These are phyloP conservation scores for Meda fulgida DNA, from an alignment of 2,797 vertebrate genomes.

Conservation along the genomic window DNA sequence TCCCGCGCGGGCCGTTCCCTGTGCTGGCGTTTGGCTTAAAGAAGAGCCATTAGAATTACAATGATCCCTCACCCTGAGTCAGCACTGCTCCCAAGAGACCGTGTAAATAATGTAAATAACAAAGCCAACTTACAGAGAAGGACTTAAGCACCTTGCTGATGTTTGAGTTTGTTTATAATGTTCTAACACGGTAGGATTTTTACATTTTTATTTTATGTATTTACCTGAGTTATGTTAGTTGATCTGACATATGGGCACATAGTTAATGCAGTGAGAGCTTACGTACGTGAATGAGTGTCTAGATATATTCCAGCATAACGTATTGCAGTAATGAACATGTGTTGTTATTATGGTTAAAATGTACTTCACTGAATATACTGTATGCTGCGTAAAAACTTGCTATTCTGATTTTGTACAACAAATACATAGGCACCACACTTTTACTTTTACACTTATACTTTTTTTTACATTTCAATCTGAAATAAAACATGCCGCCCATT, in stretches of 20 bases:
- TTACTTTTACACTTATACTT: too few species aligned
- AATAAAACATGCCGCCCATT: too few species aligned
- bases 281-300: not conserved
- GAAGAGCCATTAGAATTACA: slow-evolving; percentile 62
- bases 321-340: not conserved
- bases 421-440: too few species aligned
- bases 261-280: not conserved
- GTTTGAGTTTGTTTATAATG: slow-evolving; percentile 33
- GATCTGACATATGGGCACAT: not conserved
- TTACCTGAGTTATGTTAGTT: not conserved
- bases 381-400: too few species aligned
- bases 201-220: slow-evolving; percentile 1
- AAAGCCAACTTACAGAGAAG: slow-evolving; percentile 58
- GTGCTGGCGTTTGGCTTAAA: slow-evolving; percentile 34
- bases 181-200: not conserved
- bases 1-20: slow-evolving; percentile 70
- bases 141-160: slow-evolving; percentile 54
- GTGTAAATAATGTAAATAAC: slow-evolving; percentile 60
- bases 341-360: not conserved
- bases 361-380: too few species aligned
- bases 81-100: slow-evolving; percentile 44
- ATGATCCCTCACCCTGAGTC: slow-evolving; percentile 60
- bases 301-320: not conserved
- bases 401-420: too few species aligned
- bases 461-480: too few species aligned